Percentiles rank a stretch among this genome's conserved stretches.
Evolutionary conservation across 2,113 vertebrate species (phyloP).

Genomic region (Camelus bactrianus): DNA sequence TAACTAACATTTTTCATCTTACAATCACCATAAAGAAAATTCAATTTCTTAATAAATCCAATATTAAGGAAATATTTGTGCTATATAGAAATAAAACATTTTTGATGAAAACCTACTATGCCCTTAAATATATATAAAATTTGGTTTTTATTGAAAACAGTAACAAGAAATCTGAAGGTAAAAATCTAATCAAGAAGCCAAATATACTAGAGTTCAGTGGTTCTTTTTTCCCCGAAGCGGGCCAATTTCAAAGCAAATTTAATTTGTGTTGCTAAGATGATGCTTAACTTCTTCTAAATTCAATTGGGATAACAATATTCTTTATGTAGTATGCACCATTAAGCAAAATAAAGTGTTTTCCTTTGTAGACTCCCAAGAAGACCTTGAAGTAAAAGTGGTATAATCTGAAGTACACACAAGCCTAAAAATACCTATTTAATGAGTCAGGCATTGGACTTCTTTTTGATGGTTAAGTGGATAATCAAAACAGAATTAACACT

Average conservation of each 20-base stretch:
- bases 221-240: constrained; percentile 45
- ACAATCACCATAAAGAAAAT: constrained; percentile 73
- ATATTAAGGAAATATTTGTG: constrained; percentile 62
- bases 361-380: constrained; percentile 59
- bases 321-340: constrained; percentile 77
- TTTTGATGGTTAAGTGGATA: constrained; percentile 79
- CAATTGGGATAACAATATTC: constrained; percentile 78
- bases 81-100: constrained; percentile 66
- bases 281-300: constrained; percentile 81
- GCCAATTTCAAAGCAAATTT: constrained; percentile 78
- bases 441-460: constrained; percentile 74
- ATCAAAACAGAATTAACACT: constrained; percentile 79
- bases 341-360: constrained; percentile 81
- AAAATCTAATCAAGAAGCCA: constrained; percentile 76
- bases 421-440: constrained; percentile 75
- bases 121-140: constrained; percentile 70
- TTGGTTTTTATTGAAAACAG: constrained; percentile 74
- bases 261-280: constrained; percentile 79
- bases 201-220: constrained; percentile 68
- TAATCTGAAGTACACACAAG: constrained; percentile 69
- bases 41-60: constrained; percentile 76
- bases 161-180: constrained; percentile 68
- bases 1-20: constrained; percentile 77
- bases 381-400: constrained; percentile 72
- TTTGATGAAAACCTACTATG: constrained; percentile 39